These are phyloP conservation scores for Lerista edwardsae DNA, from an alignment of 2,797 vertebrate genomes.

Conservation along the genomic window DNA sequence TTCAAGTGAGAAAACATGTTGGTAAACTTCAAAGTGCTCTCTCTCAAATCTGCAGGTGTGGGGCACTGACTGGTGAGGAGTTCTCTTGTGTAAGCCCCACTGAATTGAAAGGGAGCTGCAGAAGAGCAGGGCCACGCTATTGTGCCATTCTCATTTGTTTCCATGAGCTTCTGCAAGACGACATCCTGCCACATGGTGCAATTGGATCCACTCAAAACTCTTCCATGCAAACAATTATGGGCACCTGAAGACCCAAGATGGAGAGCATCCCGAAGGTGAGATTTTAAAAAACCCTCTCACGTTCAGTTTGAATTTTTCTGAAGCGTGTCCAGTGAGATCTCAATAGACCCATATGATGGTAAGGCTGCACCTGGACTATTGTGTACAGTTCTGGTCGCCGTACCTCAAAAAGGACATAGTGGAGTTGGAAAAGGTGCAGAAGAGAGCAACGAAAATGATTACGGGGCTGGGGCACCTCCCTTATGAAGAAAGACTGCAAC, in stretches of 20 bases:
- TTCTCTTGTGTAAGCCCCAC: not conserved
- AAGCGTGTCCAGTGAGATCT: not conserved
- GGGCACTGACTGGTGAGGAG: not conserved
- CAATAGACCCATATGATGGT: no score
- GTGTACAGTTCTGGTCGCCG: no score
- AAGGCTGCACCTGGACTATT: no score
- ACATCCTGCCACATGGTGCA: not conserved
- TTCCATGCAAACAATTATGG: not conserved
- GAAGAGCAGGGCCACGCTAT: not conserved
- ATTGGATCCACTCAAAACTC: not conserved
- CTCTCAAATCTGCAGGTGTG: not conserved
- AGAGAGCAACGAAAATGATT: no score
- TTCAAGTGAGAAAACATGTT: fast-evolving
- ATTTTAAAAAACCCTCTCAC: not conserved
- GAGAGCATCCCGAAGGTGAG: not conserved
- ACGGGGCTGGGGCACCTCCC: no score
- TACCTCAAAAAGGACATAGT: no score
- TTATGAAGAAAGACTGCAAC: no score
- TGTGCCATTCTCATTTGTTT: not conserved
- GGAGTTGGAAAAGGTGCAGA: no score
- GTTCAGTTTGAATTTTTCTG: not conserved
- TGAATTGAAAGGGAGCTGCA: not conserved
- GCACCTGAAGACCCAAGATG: not conserved
- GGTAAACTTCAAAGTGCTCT: not conserved
- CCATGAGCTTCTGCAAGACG: not conserved